Base-by-base conservation (phyloP, 2,888 invertebrate genomes). In the Drosophila recens region DNA sequence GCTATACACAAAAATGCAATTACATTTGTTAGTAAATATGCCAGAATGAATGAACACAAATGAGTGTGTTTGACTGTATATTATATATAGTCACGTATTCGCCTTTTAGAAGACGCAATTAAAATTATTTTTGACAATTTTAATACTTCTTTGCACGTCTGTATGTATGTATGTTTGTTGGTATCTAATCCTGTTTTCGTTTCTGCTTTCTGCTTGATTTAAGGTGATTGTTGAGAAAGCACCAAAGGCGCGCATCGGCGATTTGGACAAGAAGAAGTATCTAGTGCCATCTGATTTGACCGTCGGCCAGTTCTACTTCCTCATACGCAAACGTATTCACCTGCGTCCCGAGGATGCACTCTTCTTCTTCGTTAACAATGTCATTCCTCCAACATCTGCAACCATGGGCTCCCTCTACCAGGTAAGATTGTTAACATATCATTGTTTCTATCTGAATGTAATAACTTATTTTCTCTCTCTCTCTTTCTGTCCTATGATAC, bases 281-380 rank as follows among this genome's bases (percentile, higher is more conserved):
- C 94, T 98, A 92, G 98, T 99, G 78, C 98, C 98, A 67, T 97
- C 98, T 57, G 98, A 98, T 93, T 93, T 99, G 90, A 98, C 98
- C 36, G 98, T 98, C 59, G 98, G 98, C 53, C 98, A 99, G 93
- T 98, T 98, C 93, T 99, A 99, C 93, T 98, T 98, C 93, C 94
- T 98, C 90, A 99, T 98, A 92, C 95, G 98, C 79, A 99, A 99
- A 93, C 95, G 98, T 87, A 98, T 99, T 91, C 98, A 98, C 92
- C 95, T 98, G 87, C 95, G 98, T 85, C 97, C 98, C 8, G 98
- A 99, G 92, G 98, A 99, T 93, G 98, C 98, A 61, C 94, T 98
- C 59, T 98, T 98, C 94, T 99, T 98, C 94, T 99, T 99, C 91
- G 98, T 98, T 72, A 98, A 99, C 94, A 98, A 98, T 93, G 97